Conservation (phyloP, 2,113 vertebrate species). For the Dipodomys ordii region DNA sequence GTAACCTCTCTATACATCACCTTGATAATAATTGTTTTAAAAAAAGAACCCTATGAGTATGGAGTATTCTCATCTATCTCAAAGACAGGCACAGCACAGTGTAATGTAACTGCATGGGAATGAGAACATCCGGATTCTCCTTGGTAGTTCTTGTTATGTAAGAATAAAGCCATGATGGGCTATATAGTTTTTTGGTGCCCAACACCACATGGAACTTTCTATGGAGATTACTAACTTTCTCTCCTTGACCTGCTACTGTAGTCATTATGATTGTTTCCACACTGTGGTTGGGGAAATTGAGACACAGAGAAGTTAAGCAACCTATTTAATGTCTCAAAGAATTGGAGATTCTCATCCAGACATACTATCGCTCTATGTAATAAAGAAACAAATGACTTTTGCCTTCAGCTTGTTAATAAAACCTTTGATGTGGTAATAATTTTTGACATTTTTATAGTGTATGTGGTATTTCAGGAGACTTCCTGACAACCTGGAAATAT, state of each 20-base stretch:
- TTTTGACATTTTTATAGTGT: conserved; percentile 9
- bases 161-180: background rate
- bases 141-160: background rate
- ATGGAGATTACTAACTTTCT: background rate
- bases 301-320: conserved; percentile 14
- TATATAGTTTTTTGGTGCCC: background rate
- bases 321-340: background rate
- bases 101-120: background rate
- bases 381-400: conserved; percentile 45
- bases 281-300: background rate
- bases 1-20: too few relatives aligned
- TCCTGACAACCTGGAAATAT: background rate
- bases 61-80: background rate
- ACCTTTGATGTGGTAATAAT: background rate
- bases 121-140: background rate
- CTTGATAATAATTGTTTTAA: too few relatives aligned
- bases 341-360: background rate
- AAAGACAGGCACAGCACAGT: background rate
- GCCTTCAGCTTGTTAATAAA: conserved; percentile 35
- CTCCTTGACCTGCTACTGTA: background rate
- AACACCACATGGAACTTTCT: background rate
- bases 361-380: background rate
- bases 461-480: background rate
- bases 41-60: too few relatives aligned
- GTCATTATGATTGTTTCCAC: background rate